Evolutionary conservation across 2,113 vertebrate species (phyloP).

Genomic region (Typhlomys cinereus): DNA sequence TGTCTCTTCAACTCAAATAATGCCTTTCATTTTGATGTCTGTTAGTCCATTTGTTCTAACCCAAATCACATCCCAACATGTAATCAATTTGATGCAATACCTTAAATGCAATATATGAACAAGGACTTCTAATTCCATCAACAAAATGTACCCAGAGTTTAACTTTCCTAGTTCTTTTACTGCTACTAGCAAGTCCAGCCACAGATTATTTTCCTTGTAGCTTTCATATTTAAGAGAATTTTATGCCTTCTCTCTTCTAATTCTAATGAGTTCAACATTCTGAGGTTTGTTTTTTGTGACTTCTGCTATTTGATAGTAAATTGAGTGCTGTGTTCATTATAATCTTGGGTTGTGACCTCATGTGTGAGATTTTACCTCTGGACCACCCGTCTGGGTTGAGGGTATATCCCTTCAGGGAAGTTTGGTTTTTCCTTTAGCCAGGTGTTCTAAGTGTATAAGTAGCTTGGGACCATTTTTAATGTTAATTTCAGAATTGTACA

Average conservation of each 20-base stretch:
- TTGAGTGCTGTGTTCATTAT: not conserved
- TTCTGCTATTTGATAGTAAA: not conserved
- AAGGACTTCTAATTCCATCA: not conserved
- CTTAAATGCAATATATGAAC: not conserved
- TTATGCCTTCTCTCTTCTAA: not conserved
- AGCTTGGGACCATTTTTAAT: constrained; percentile 24
- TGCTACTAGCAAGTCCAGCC: not conserved
- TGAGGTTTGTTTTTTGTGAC: not conserved
- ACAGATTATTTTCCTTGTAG: not conserved
- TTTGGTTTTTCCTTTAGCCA: constrained; percentile 21
- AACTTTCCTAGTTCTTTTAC: not conserved
- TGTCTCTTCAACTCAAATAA: not conserved
- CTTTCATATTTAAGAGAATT: not conserved
- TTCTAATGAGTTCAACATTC: not conserved
- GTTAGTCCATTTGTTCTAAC: not conserved
- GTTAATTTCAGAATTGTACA: constrained; percentile 41
- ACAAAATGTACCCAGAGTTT: not conserved
- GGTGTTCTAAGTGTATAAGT: constrained; percentile 27
- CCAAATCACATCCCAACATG: not conserved
- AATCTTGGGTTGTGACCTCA: constrained; percentile 23
- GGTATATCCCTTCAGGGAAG: not conserved
- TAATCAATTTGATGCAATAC: not conserved
- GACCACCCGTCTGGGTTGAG: constrained; percentile 2
- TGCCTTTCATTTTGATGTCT: not conserved
- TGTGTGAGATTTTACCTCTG: constrained; percentile 2